Percentiles rank a stretch among this genome's conserved stretches.
phyloP scores from a whole-genome alignment of 2,797 vertebrate species.

The Malacoraja senta region DNA sequence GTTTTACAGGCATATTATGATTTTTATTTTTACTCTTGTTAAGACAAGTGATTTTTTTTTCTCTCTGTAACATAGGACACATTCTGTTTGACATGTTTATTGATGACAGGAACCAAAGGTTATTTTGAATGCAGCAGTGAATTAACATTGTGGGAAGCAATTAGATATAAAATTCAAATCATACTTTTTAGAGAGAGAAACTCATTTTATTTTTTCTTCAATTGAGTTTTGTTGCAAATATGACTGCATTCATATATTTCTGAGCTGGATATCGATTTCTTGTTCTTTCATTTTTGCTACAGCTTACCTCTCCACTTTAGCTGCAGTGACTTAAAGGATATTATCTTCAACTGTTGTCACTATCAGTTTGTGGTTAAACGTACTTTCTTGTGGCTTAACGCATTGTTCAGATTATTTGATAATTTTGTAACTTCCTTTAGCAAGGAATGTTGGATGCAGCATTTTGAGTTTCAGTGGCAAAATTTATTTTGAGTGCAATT shows the following conservation, averaged over 20 bases:
- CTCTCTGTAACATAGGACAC: background rate
- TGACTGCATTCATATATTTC: background rate
- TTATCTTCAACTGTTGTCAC: background rate
- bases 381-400: background rate
- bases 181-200: background rate
- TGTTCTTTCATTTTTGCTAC: background rate
- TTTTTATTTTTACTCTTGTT: conserved; percentile 4
- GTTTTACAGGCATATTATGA: background rate
- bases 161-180: background rate
- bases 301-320: background rate
- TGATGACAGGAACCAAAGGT: background rate
- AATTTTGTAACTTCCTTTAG: background rate
- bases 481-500: background rate
- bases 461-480: background rate
- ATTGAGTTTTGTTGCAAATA: background rate
- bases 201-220: background rate
- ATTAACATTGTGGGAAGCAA: background rate
- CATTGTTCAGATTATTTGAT: background rate
- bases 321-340: background rate
- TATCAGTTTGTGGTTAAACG: background rate
- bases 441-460: background rate
- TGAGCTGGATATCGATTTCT: background rate
- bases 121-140: background rate
- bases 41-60: too few relatives aligned
- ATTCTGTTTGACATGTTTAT: background rate